Percentiles rank a stretch among this genome's conserved stretches.
phyloP scores from a whole-genome alignment of 1,140 invertebrate species.

The Anoplophora glabripennis region DNA sequence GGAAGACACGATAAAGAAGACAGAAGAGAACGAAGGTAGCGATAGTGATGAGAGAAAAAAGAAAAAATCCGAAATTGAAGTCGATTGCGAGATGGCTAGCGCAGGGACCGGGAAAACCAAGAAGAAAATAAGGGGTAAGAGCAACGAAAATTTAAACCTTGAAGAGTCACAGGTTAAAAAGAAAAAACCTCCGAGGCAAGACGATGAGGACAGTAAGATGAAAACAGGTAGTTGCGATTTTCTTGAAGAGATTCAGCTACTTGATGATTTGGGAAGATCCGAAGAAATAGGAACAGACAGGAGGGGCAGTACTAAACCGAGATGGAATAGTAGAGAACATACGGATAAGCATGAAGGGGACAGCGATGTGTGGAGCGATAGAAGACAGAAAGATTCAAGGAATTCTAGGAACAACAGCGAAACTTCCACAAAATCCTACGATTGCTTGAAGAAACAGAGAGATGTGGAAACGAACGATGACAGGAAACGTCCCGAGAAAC shows the following conservation, averaged over 20 bases:
- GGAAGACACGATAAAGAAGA: constrained; percentile 9
- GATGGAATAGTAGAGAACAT: background rate
- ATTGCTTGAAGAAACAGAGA: background rate
- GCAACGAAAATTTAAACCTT: background rate
- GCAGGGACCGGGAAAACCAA: too few relatives aligned
- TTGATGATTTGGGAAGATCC: background rate
- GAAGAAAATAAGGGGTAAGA: background rate
- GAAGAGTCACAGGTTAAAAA: background rate
- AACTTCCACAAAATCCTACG: background rate
- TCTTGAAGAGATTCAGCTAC: background rate
- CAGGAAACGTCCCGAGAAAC: background rate
- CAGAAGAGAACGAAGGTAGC: background rate
- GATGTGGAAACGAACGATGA: background rate
- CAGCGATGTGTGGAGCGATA: background rate
- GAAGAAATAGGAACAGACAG: background rate
- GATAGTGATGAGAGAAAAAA: constrained; percentile 1
- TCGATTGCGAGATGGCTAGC: too few relatives aligned
- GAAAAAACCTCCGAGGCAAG: too few relatives aligned
- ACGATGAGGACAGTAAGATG: too few relatives aligned
- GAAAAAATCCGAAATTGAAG: constrained; percentile 1
- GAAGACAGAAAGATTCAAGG: background rate
- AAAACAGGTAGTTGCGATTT: too few relatives aligned
- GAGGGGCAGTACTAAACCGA: background rate
- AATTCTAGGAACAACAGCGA: background rate
- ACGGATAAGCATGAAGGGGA: background rate